Evolutionary conservation across 2,888 invertebrate genomes (phyloP), one percentile per base, ranked within the genome.

Genomic region (Napeogenes sylphis): DNA sequence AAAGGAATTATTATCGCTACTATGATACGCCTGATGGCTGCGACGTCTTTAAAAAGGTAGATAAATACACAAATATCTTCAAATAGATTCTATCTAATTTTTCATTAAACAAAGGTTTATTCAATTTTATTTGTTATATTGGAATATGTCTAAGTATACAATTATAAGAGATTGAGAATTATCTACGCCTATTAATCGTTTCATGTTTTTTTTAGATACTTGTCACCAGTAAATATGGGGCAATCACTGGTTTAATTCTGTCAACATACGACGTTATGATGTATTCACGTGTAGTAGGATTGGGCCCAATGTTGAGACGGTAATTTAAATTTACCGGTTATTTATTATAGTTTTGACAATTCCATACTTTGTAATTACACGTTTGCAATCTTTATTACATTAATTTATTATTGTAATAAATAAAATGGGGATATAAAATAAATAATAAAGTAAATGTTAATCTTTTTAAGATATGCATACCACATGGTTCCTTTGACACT

Each of bases 221-320:
- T 2, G 64, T 64, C 32, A 61, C 64, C 2, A 58, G 56, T 45
- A 61, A 61, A 8, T 64, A 64, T 13, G 64, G 64, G 35, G 61
- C 62, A 13, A 65, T 65, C 21, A 54, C 57, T 8, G 65, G 65
- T 38, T 45, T 65, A 32, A 4, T 62, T n/a, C n/a, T 65, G 21
- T 59, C 82, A 47, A 0, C 82, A 82, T 0, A 80, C 72, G 1
- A 82, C 79, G 60, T 84, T 85, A 0, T 85, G 82, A 70, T 79
- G 84, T 82, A 88, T 79, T 45, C 88, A 62, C 2, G 87, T 75
- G 64, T 89, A 87, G 42, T 75, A 79, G 0, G 84, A 79, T 2
- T 78, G 76, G 0, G 77, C 38, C 21, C 21, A 10, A 30, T 0
- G 84, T 33, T 6, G 84, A 60, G 0, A 87, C 89, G 0, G 76